Conservation (phyloP, 1,140 invertebrate species). For the Drosophila chauvacae region DNA sequence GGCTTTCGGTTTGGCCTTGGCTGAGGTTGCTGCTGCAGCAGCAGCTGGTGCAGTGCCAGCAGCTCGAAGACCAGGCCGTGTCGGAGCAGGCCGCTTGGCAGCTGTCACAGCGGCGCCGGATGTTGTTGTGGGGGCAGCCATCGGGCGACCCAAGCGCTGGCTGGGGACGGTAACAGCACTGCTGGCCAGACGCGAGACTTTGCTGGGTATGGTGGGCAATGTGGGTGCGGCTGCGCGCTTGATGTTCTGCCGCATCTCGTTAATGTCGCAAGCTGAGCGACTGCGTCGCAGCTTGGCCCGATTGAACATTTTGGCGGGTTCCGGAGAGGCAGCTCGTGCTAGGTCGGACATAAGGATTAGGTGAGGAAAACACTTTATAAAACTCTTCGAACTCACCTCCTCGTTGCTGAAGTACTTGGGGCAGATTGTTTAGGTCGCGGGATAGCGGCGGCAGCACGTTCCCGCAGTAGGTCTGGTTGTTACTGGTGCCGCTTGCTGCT, state of each 20-base stretch:
- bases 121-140: background rate
- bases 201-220: constrained; percentile 63
- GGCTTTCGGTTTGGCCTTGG: constrained; percentile 34
- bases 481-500: constrained; percentile 8
- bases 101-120: background rate
- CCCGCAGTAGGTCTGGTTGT: constrained; percentile 39
- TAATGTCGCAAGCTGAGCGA: constrained; percentile 74
- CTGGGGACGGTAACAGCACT: constrained; percentile 5
- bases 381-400: constrained; percentile 27
- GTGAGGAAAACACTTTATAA: background rate
- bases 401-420: constrained; percentile 29
- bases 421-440: constrained; percentile 67
- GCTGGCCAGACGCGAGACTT: constrained; percentile 46
- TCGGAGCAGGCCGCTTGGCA: constrained; percentile 13
- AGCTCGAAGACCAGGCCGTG: constrained; percentile 5
- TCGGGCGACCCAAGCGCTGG: constrained; percentile 9
- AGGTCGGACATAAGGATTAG: background rate
- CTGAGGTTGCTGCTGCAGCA: background rate
- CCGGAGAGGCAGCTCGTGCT: constrained; percentile 68
- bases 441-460: constrained; percentile 47
- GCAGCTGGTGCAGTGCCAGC: background rate
- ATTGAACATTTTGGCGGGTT: constrained; percentile 34
- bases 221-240: constrained; percentile 53
- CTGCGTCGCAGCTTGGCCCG: constrained; percentile 71
- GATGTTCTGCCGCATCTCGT: constrained; percentile 53